Conservation (phyloP, 2,888 invertebrate genomes). For the Lissonota sp. region DNA sequence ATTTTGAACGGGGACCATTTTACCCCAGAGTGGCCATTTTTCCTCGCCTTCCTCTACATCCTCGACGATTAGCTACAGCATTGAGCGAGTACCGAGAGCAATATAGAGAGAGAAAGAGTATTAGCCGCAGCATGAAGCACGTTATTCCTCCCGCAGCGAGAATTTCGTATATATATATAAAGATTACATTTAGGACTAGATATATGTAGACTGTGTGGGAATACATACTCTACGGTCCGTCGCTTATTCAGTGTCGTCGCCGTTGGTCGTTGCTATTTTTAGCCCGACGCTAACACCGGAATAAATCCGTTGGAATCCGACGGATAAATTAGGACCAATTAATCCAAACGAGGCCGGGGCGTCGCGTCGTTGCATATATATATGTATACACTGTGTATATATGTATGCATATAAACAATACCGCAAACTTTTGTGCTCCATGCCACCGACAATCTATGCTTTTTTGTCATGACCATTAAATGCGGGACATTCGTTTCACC, state of each 20-base stretch:
- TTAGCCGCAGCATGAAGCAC: constrained; percentile 38
- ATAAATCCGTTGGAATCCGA: constrained; percentile 78
- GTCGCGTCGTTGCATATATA: constrained; percentile 51
- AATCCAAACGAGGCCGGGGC: constrained; percentile 70
- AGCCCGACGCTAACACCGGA: constrained; percentile 71
- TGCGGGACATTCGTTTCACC: neutral
- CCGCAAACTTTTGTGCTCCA: neutral
- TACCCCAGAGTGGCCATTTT: no score
- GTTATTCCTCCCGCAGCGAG: constrained; percentile 53
- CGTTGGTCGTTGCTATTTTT: constrained; percentile 72
- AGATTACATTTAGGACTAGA: constrained; percentile 15
- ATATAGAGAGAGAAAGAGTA: constrained; percentile 38
- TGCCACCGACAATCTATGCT: neutral
- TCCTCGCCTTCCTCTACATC: neutral
- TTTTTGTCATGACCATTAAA: neutral
- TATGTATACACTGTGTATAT: constrained; percentile 13
- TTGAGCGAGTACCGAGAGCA: constrained; percentile 54
- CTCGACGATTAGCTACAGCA: constrained; percentile 53
- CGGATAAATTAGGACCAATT: constrained; percentile 80
- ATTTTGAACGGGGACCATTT: no score
- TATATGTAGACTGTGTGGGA: constrained; percentile 49
- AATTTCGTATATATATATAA: constrained; percentile 21
- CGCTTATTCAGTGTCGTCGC: constrained; percentile 67
- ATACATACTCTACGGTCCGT: constrained; percentile 42
- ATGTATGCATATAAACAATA: constrained; percentile 8